These are phyloP conservation scores for Enteromius unitaeniatus DNA, from an alignment of 2,797 vertebrate genomes.

Conservation along the genomic window DNA sequence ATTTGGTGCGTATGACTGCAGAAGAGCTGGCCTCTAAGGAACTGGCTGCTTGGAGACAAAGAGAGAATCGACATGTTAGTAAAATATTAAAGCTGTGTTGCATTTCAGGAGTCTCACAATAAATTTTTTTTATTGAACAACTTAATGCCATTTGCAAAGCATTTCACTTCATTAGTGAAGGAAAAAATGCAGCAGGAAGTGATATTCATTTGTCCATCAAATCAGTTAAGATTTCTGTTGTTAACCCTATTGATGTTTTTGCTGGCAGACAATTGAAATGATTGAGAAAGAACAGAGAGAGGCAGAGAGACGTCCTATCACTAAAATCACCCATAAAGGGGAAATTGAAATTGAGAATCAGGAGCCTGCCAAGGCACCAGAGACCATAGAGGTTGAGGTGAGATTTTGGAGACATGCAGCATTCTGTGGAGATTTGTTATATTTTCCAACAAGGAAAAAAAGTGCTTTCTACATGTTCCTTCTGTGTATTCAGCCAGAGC, in stretches of 20 bases:
- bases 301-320: conserved; percentile 94
- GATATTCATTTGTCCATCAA: background rate
- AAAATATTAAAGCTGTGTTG: background rate
- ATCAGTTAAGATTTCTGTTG: background rate
- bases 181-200: background rate
- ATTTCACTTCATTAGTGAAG: background rate
- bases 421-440: background rate
- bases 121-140: background rate
- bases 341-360: conserved; percentile 99
- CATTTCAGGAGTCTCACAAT: background rate
- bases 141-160: conserved; percentile 7
- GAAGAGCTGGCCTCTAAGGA: conserved; percentile 98
- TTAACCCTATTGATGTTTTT: background rate
- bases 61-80: conserved; percentile 97
- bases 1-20: conserved; percentile 96
- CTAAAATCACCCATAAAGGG: conserved; percentile 99
- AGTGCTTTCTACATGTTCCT: background rate
- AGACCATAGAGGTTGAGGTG: conserved; percentile 86
- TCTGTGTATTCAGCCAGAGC: conserved; percentile 71
- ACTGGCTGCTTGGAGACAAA: conserved; percentile 95
- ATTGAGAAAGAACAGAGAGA: conserved; percentile 98
- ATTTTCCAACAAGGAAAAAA: background rate
- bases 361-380: conserved; percentile 89
- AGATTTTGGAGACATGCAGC: conserved; percentile 16
- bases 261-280: conserved; percentile 95